Percentiles rank a stretch among this genome's conserved stretches.
phyloP scores from a whole-genome alignment of 2,797 vertebrate species.

The Erpetoichthys calabaricus region DNA sequence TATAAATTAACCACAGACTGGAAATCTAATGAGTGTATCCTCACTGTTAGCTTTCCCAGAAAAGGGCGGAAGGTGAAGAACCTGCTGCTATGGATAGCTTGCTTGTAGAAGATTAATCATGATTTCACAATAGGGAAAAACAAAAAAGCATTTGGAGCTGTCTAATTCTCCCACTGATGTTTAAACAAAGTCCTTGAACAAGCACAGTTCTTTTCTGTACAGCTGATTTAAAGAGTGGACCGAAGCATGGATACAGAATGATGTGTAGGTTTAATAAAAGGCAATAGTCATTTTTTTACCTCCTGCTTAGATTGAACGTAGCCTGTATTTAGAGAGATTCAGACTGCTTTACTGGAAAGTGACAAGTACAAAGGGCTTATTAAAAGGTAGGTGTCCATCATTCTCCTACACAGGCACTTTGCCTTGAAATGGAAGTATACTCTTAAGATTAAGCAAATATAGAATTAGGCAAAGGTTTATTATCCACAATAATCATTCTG shows the following conservation, averaged over 20 bases:
- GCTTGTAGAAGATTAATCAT: slow-evolving; percentile 68
- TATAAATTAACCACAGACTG: too few relatives aligned
- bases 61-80: slow-evolving; percentile 47
- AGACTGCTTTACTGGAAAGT: not conserved
- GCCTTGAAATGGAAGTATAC: too few relatives aligned
- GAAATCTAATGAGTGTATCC: too few relatives aligned
- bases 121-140: slow-evolving; percentile 42
- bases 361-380: not conserved
- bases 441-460: too few relatives aligned
- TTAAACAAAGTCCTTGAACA: slow-evolving; percentile 62
- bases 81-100: slow-evolving; percentile 58
- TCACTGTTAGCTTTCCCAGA: not conserved
- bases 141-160: slow-evolving; percentile 19
- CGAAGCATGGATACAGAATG: slow-evolving; percentile 52
- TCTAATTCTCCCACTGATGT: slow-evolving; percentile 56
- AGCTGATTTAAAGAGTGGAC: slow-evolving; percentile 60
- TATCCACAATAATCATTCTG: too few relatives aligned
- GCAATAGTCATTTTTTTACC: not conserved
- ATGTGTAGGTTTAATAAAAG: not conserved
- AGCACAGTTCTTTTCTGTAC: slow-evolving; percentile 54
- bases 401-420: too few relatives aligned
- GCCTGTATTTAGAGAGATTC: not conserved
- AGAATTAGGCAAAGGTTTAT: too few relatives aligned
- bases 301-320: not conserved
- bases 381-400: not conserved